Base-by-base conservation (phyloP, 2,888 invertebrate genomes). In the Rambutsinella grinnellia region DNA sequence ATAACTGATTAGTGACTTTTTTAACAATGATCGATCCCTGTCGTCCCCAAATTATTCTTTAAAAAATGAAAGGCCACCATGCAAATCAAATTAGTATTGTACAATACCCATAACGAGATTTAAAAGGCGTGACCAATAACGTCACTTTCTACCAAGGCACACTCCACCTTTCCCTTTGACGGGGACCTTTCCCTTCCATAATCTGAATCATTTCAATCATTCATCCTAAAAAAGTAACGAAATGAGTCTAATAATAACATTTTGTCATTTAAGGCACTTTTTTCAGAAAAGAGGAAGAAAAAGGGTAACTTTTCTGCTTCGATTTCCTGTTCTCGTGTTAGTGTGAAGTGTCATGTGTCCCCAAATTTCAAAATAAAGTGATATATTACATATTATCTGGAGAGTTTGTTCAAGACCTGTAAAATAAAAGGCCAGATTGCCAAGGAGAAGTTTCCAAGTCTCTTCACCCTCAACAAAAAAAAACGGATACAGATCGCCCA, bases 231-330 rank as follows among this genome's bases (percentile, higher is more conserved):
- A n/a, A n/a, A n/a, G n/a, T 36, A 44, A 17, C 44, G 46, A 26
- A n/a, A 19, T 49, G 27, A 28, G 51, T 51, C 36, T 65, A 58
- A 23, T 47, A 71, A 71, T 58, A 71, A 71, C 63, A 71, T 58
- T 65, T 26, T 57, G 70, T 70, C 70, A 70, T 62, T 56, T 56
- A 26, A 62, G 62, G 62, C 70, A 58, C n/a, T 71, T 71, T 63
- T 44, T 62, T 21, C 17, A 26, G 6, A 24, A 47, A 21, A 17
- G 28, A 10, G 21, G 21, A 23, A 2, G 13, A 49, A 46, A 46
- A 69, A 60, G 68, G 69, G 61, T 61, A 13, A 8, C 13, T 5
- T 5, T 36, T 5, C 36, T 36, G 61, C 54, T 61, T 8, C 27
- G 15, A 26, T 26, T 2, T 51, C 21, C 44, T 66, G 54, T 27